A percentile compares a stretch with the other conserved stretches of the same genome.
These are phyloP conservation scores for Coracopsis vasa DNA, from an alignment of 2,113 vertebrate species.

Conservation along the genomic window DNA sequence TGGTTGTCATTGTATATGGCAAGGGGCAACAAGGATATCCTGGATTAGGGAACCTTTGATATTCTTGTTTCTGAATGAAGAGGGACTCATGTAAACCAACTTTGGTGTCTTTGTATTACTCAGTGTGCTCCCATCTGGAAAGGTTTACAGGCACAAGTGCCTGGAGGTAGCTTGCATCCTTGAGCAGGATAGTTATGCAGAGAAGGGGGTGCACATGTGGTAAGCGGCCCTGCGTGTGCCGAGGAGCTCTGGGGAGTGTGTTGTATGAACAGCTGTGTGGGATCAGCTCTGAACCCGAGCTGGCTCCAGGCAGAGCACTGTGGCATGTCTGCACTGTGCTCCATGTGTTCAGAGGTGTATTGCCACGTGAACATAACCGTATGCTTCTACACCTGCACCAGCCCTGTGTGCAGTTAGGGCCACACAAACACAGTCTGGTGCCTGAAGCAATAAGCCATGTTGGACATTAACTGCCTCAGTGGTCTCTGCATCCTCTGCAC, in stretches of 20 bases:
- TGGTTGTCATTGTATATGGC: not conserved
- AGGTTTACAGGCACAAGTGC: not conserved
- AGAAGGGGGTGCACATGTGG: not conserved
- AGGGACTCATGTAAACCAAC: not conserved
- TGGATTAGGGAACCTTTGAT: not conserved
- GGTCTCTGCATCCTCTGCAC: not conserved
- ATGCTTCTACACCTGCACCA: not conserved
- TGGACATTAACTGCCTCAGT: not conserved
- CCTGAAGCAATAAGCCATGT: not conserved
- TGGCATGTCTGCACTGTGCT: rapidly evolving
- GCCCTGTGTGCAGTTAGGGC: not conserved
- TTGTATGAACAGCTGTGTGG: not conserved
- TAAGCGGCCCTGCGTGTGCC: not conserved
- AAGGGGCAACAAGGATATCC: not conserved
- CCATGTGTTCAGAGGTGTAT: rapidly evolving
- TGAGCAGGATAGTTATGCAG: not conserved
- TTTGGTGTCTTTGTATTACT: not conserved
- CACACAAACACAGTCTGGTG: not conserved
- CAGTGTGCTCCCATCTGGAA: not conserved
- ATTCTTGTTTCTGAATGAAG: not conserved
- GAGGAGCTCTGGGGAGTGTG: not conserved
- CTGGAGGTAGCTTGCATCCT: not conserved
- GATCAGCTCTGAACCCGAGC: not conserved
- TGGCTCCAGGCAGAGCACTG: not conserved
- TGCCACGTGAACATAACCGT: rapidly evolving